Evolutionary conservation across 92 coral and sea anemone species (phyloP).

Genomic region (Phenganax stokvisi): DNA sequence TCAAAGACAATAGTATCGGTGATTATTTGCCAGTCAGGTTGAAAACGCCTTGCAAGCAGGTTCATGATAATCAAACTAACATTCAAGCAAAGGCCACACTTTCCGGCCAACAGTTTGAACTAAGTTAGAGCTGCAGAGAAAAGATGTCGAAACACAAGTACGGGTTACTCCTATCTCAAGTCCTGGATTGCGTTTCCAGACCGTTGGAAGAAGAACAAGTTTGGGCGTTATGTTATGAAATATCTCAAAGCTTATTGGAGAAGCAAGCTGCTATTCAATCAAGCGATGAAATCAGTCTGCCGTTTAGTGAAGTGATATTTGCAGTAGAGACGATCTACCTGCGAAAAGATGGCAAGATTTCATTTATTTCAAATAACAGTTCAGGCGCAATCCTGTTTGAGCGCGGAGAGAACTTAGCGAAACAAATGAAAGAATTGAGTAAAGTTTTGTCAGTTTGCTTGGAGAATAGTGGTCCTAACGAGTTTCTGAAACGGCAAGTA

Average conservation of each 20-base stretch:
- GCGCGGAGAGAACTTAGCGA: not conserved
- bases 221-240: constrained; percentile 33
- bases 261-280: not conserved
- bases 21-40: too few species aligned
- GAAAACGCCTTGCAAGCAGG: too few species aligned
- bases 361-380: constrained; percentile 11
- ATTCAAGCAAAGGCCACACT: not conserved
- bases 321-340: constrained; percentile 26
- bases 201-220: constrained; percentile 33
- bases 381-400: not conserved
- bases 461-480: constrained; percentile 3
- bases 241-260: constrained; percentile 13
- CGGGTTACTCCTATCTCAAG: constrained; percentile 29
- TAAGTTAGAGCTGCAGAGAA: too few species aligned
- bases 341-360: constrained; percentile 19
- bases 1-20: too few species aligned
- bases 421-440: constrained; percentile 22
- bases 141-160: constrained; percentile 5
- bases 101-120: too few species aligned
- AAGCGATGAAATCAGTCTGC: not conserved
- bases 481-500: constrained; percentile 1
- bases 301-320: constrained; percentile 2
- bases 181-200: constrained; percentile 14
- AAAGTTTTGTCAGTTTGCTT: constrained; percentile 3
- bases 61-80: not conserved